phyloP scores from a whole-genome alignment of 1,140 invertebrate genomes.

The Rhysida immarginata region DNA sequence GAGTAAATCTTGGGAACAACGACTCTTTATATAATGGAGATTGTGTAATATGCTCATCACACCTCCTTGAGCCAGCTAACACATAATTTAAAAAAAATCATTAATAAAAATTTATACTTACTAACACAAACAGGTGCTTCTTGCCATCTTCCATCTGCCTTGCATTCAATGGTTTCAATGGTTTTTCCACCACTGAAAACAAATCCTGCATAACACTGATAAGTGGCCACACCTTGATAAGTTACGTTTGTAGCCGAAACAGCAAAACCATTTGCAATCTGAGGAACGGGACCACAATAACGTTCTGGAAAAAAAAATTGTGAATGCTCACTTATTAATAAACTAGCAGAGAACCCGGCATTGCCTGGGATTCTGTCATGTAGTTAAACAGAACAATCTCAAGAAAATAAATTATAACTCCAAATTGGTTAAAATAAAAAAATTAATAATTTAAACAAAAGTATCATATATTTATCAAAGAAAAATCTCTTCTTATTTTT shows the following conservation, averaged over 20 bases:
- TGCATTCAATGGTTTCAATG: slow-evolving; percentile 74
- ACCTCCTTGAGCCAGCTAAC: no score
- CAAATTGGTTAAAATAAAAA: no score
- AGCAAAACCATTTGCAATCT: slow-evolving; percentile 94
- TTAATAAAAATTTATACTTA: slow-evolving; percentile 26
- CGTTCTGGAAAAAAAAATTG: slow-evolving; percentile 53
- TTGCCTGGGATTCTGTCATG: no score
- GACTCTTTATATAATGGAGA: not conserved
- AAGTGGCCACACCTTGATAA: slow-evolving; percentile 78
- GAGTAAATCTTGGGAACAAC: no score
- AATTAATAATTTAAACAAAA: no score
- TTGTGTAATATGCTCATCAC: no score
- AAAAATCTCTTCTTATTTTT: no score
- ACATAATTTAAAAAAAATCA: not conserved
- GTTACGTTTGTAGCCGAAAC: slow-evolving; percentile 90
- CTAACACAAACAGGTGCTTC: slow-evolving; percentile 74
- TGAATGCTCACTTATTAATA: no score
- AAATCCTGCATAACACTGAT: slow-evolving; percentile 93
- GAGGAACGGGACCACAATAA: slow-evolving; percentile 91
- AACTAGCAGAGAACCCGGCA: no score
- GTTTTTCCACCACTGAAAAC: slow-evolving; percentile 74
- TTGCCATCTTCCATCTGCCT: slow-evolving; percentile 77
- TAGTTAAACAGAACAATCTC: no score
- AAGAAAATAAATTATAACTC: no score
- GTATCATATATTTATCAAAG: no score